Evolutionary conservation across 35 echinoderm and acorn worm genomes (phyloP), one percentile per base, ranked within the genome.

Genomic region (Heliocidaris tuberculata): DNA sequence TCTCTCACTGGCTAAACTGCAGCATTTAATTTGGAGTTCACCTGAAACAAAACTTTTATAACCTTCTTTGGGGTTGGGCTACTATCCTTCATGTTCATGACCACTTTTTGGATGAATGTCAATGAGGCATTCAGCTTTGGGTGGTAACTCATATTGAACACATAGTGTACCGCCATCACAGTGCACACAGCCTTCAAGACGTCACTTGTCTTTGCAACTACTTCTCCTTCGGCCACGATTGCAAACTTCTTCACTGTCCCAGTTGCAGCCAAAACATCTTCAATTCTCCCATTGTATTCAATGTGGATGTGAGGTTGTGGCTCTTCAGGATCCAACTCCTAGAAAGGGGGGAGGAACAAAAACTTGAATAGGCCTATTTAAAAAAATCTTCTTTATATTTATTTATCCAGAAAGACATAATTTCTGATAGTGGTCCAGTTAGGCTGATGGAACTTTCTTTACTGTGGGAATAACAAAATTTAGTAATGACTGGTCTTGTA

Each of bases 381-480:
- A 86, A 86, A 86, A 86, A 59, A 59, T 59, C 56, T 1, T 59
- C 56, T 59, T 59, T 6, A 59, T 59, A 59, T 59, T 59, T n/a
- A n/a, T n/a, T 59, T 59, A 59, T 59, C 56, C 56, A 59, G 6
- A 59, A 59, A 59, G 27, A 86, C 85, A 86, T 86, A 31, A 86
- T 86, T 35, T 86, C 2, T 86, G 85, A 86, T 86, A 86, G 85
- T 86, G 85, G 85, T 86, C 85, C 85, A 29, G 32, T 86, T 86
- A 35, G n/a, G 32, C 85, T 86, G n/a, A 86, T 35, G 32, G 6
- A 2, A 86, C 85, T 86, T 86, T 86, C 85, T 86, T 86, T 29
- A 86, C 85, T 86, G n/a, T 31, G 32, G 85, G 2, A 86, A 86
- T 86, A 86, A 86, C 85, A 86, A 86, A 86, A 86, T 86, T 1